Base-by-base conservation (phyloP, 2,113 vertebrate species). In the Cyanocitta stelleri region DNA sequence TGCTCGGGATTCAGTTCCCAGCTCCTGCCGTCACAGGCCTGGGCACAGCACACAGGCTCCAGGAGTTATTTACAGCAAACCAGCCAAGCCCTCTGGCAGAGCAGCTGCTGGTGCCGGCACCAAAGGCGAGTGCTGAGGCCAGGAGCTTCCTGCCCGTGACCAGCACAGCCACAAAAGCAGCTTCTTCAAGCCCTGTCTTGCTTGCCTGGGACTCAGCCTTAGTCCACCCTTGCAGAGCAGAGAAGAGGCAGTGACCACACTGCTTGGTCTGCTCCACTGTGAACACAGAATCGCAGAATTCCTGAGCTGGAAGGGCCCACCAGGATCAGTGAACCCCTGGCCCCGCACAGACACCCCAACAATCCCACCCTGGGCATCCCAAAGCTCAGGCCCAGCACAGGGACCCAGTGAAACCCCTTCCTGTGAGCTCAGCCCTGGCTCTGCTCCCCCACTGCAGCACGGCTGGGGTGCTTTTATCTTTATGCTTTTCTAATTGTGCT, bases 61-160 rank as follows among this genome's bases (percentile, higher is more conserved):
- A 88, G 82, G 14, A 83, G 67, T 83, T 94, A 96, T 93, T 94
- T 88, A 96, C 89, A 94, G 91, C 85, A 77, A 82, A 58, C 13
- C 72, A 94, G 85, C 85, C 96, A 51, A 95, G 82, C 87, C 94
- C 93, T 80, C 46, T 73, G 87, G 91, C 91, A 94, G 26, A 79
- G 93, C 73, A 85, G 66, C 64, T 85, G 79, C 74, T 43, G 79
- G 27, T 23, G 10, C 59, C 71, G 66, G 20, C 0, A 2, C 77
- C 81, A 79, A 46, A 58, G 46, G 46, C 68, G 15, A 90, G 18
- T 19, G 72, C 56, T 81, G 80, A 72, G 52, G 67, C 56, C 64
- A 13, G 62, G 46, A 61, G 51, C 85, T 61, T 72, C 62, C 66
- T 91, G 54, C 71, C 37, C 54, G 2, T 83, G 86, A 58, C 52